Evolutionary conservation across 2,113 vertebrate species (phyloP).

Genomic region (Platysternon megacephalum): DNA sequence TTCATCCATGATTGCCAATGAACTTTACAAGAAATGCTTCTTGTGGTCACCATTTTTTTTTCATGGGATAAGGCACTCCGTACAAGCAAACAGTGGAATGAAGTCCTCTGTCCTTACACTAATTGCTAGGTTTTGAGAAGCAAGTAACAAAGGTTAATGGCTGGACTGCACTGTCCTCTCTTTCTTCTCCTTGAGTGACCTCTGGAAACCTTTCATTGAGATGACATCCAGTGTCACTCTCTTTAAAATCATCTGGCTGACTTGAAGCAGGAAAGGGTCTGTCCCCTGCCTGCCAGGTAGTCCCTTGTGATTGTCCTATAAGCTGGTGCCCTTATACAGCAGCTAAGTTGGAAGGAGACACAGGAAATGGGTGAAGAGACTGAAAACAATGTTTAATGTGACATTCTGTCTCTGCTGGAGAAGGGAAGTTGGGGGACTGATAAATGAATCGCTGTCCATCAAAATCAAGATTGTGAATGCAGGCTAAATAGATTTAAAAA

Average conservation of each 20-base stretch:
- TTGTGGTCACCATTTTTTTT: background rate
- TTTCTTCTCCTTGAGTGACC: conserved; percentile 9
- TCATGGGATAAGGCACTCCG: background rate
- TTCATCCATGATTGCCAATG: background rate
- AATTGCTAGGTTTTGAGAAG: background rate
- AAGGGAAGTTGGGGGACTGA: background rate
- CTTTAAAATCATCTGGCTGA: background rate
- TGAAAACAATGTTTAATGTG: background rate
- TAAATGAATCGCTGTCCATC: fast-evolving
- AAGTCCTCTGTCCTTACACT: background rate
- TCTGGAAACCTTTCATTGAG: background rate
- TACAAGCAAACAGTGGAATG: background rate
- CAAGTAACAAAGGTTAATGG: background rate
- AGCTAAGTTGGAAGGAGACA: background rate
- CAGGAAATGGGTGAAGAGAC: background rate
- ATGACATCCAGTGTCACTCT: background rate
- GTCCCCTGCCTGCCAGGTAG: background rate
- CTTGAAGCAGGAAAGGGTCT: background rate
- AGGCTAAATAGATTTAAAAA: background rate
- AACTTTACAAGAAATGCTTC: conserved; percentile 14
- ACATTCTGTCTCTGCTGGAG: background rate
- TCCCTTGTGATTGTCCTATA: background rate
- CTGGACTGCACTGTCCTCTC: background rate
- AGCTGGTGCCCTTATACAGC: background rate
- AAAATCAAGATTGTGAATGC: background rate